phyloP scores from a whole-genome alignment of 2,888 invertebrate genomes.

The Acanthopleura granulata region DNA sequence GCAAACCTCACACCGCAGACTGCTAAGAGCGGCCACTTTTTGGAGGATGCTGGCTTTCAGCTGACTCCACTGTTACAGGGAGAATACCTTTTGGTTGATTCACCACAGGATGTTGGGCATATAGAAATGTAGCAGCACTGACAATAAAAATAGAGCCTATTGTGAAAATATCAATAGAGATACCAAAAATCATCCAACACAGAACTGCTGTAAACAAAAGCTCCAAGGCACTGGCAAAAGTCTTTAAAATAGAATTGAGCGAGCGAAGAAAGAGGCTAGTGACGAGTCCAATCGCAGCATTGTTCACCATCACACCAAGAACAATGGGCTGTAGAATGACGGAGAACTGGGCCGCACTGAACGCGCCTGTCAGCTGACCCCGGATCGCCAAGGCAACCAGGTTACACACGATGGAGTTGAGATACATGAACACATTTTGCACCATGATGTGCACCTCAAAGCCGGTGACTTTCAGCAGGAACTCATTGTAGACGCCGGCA shows the following conservation, averaged over 20 bases:
- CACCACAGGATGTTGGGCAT: slow-evolving; percentile 89
- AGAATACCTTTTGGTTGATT: slow-evolving; percentile 43
- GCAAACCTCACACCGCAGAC: too few relatives aligned
- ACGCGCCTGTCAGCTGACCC: slow-evolving; percentile 77
- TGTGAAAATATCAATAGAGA: slow-evolving; percentile 87
- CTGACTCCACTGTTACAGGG: neutral
- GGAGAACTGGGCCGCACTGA: slow-evolving; percentile 71
- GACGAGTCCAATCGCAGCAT: slow-evolving; percentile 91
- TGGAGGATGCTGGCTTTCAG: too few relatives aligned
- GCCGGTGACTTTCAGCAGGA: slow-evolving; percentile 88
- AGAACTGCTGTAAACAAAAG: slow-evolving; percentile 90
- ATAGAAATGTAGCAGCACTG: slow-evolving; percentile 85
- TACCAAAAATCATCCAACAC: slow-evolving; percentile 85
- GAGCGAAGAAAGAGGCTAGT: slow-evolving; percentile 94
- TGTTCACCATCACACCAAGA: slow-evolving; percentile 86
- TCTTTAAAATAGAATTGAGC: slow-evolving; percentile 94
- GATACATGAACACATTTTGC: slow-evolving; percentile 95
- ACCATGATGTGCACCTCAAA: slow-evolving; percentile 88
- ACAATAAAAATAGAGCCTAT: slow-evolving; percentile 85
- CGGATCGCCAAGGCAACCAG: slow-evolving; percentile 78
- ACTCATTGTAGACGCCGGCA: slow-evolving; percentile 97
- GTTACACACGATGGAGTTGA: slow-evolving; percentile 94
- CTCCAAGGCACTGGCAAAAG: slow-evolving; percentile 94
- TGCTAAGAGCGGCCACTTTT: too few relatives aligned
- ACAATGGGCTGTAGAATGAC: slow-evolving; percentile 75